Base-by-base conservation (phyloP, 1,140 invertebrate genomes). In the Caerostris extrusa region DNA sequence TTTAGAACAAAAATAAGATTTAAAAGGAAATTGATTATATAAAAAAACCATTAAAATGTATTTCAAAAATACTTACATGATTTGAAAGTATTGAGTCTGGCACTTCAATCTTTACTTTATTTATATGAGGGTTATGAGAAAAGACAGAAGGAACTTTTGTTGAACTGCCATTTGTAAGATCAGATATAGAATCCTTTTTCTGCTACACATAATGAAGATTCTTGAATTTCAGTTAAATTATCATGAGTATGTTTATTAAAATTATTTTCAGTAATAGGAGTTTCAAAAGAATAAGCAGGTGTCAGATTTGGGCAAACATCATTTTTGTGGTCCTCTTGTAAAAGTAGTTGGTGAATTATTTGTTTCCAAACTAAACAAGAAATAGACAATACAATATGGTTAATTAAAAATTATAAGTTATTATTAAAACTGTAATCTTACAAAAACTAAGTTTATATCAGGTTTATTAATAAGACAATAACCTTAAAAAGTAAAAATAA, bases 41-140 rank as follows among this genome's bases (percentile, higher is more conserved):
- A 17, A 85, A 56, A 6, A 58, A 85, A 58, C 14, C 0, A 85
- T 85, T 58, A 56, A 58, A 85, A 57, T n/a, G 8, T 14, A 55
- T 0, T 5, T 12, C 57, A 85, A 58, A n/a, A 60, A 71, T 93
- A 69, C 92, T 93, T 82, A 93, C 92, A 88, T 93, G 85, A 50
- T 55, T 88, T 50, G 85, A 50, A 4, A 81, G 53, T 55, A 60
- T 61, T 3, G 85, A 19, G 81, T 93, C 92, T 6, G 92, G 69
- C 19, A 89, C 69, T 93, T 93, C 92, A 50, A 93, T 19, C 53
- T 93, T 93, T n/a, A 93, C 60, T 82, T 93, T 88, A 82, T 81
- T 89, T 53, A 81, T 8, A n/a, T 88, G 67, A 56, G 85, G 19
- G 87, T 93, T 69, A 56, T 61, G 57, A n/a, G 56, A 2, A 14